These are phyloP conservation scores for Bovichtus variegatus DNA, from an alignment of 2,797 vertebrate species.

Conservation along the genomic window DNA sequence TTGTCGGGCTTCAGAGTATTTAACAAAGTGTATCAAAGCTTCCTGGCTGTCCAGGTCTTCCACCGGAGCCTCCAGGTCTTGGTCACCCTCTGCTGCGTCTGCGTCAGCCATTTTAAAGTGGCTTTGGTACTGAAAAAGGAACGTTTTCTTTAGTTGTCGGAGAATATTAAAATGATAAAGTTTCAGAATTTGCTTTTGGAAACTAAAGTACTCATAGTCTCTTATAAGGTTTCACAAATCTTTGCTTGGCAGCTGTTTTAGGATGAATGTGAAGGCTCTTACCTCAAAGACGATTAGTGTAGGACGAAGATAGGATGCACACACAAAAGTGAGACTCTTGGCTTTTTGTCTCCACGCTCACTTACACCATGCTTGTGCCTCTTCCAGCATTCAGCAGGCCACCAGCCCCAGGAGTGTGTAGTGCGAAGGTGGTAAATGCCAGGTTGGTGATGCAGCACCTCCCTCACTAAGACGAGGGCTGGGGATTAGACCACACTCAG, in stretches of 20 bases:
- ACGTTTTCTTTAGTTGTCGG: conserved; percentile 3
- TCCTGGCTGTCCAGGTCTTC: conserved; percentile 62
- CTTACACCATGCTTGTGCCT: conserved; percentile 26
- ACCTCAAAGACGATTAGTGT: conserved; percentile 56
- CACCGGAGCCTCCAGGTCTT: conserved; percentile 61
- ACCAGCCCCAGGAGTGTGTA: not conserved
- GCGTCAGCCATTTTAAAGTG: conserved; percentile 68
- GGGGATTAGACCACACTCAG: conserved; percentile 82
- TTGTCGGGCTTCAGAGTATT: conserved; percentile 62
- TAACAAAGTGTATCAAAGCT: conserved; percentile 68
- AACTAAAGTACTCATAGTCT: not conserved
- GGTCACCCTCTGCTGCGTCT: conserved; percentile 38
- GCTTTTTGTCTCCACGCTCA: conserved; percentile 15
- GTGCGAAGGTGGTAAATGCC: conserved; percentile 31
- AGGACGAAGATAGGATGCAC: not conserved
- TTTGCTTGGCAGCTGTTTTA: conserved; percentile 5
- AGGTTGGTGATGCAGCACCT: conserved; percentile 49
- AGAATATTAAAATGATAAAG: conserved; percentile 9
- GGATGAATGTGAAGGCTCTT: conserved; percentile 26
- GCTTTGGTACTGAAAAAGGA: conserved; percentile 14
- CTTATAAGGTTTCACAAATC: not conserved
- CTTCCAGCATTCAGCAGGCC: conserved; percentile 3
- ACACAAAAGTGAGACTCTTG: conserved; percentile 1
- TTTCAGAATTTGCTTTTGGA: not conserved
- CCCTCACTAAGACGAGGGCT: conserved; percentile 75